Evolutionary conservation across 2,888 invertebrate species (phyloP), one percentile per base, ranked within the genome.

Genomic region (Syritta pipiens): DNA sequence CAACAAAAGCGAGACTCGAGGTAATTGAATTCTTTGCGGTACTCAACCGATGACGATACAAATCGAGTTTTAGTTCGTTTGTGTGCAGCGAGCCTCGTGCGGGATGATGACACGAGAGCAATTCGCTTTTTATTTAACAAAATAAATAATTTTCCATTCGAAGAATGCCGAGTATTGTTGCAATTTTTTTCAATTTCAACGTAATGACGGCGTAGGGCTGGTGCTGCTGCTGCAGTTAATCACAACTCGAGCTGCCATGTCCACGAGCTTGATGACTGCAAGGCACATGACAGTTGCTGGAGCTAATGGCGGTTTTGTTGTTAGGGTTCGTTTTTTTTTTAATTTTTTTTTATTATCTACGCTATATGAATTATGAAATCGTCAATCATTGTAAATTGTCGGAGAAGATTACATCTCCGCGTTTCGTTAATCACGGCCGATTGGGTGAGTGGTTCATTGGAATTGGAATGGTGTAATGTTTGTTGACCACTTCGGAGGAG

Each of bases 351-450:
- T n/a, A n/a, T n/a, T n/a, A n/a, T n/a, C 19, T 32, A 35, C 44
- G 44, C 32, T 53, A 44, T 53, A 53, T n/a, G n/a, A 53, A 35
- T 55, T 48, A 55, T 48, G 35, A 37, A 67, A 67, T 55, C 24
- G 26, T n/a, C 37, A 51, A 69, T 59, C 26, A 51, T 24, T 69
- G 59, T 44, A 69, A 69, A 59, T 32, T 42, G 49, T 9, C 26
- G 22, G 7, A n/a, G n/a, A n/a, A 32, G 4, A 40, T 59, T 42
- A 19, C 68, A 42, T 24, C 19, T 40, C 42, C 44, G n/a, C n/a
- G n/a, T n/a, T n/a, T n/a, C n/a, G n/a, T n/a, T n/a, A n/a, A n/a
- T n/a, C n/a, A n/a, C n/a, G n/a, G 7, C 19, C 12, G 35, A 60
- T 51, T n/a, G n/a, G n/a, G n/a, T n/a, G n/a, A n/a, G n/a, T n/a